These are phyloP conservation scores for Macaca fascicularis DNA, from an alignment of 2,113 vertebrate genomes.

Conservation along the genomic window DNA sequence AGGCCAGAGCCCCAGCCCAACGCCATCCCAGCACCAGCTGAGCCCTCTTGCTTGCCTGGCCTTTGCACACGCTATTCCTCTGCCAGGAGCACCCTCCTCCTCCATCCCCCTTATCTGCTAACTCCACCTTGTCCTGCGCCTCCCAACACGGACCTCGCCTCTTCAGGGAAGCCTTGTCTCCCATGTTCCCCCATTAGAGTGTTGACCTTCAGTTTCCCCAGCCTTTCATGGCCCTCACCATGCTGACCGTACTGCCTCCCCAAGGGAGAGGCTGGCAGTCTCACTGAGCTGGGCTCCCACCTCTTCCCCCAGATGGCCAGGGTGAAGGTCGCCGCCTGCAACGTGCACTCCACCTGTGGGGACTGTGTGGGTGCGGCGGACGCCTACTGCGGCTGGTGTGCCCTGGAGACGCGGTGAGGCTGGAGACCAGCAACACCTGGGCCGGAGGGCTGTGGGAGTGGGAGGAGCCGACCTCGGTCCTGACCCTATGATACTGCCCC, in stretches of 20 bases:
- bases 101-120: too few species aligned
- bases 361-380: constrained; percentile 92
- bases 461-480: neutral
- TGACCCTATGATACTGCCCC: neutral
- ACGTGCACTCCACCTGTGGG: constrained; percentile 87
- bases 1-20: constrained; percentile 51
- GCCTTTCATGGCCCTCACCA: neutral
- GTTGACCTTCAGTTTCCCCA: neutral
- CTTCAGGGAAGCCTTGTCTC: neutral
- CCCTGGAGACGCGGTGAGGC: constrained; percentile 93
- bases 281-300: neutral
- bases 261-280: neutral
- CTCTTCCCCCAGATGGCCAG: constrained; percentile 88
- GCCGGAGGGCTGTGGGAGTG: fast-evolving
- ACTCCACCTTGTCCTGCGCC: neutral
- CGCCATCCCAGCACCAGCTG: neutral
- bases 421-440: fast-evolving
- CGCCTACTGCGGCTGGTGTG: constrained; percentile 97
- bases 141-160: neutral
- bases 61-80: fast-evolving
- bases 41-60: neutral
- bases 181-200: fast-evolving
- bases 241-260: neutral
- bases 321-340: constrained; percentile 92
- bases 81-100: neutral